phyloP scores from a whole-genome alignment of 2,888 invertebrate species.

The Hipparchia semele region DNA sequence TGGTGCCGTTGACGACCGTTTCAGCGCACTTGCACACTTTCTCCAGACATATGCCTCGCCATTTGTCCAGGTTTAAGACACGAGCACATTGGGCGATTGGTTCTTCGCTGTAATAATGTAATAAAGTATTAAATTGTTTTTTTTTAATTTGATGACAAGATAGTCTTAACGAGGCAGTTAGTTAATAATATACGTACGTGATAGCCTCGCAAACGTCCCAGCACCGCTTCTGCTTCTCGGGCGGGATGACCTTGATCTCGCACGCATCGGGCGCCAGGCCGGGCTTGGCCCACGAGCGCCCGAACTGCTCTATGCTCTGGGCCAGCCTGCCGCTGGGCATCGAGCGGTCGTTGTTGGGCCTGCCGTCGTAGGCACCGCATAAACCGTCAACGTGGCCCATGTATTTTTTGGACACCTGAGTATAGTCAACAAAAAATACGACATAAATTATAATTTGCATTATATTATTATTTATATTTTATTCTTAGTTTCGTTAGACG shows the following conservation, averaged over 20 bases:
- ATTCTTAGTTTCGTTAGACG: no score
- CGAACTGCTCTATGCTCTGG: constrained; percentile 87
- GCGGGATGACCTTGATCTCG: constrained; percentile 84
- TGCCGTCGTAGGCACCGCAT: constrained; percentile 90
- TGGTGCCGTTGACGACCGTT: constrained; percentile 70
- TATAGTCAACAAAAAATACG: neutral
- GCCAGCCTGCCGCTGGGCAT: constrained; percentile 86
- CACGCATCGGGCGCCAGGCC: constrained; percentile 79
- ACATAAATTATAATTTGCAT: no score
- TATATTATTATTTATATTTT: no score
- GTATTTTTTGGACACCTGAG: constrained; percentile 82
- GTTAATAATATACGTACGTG: constrained; percentile 72
- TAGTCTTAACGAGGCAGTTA: neutral
- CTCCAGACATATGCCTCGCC: constrained; percentile 88
- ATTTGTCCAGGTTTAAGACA: constrained; percentile 86
- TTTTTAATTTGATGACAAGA: no score
- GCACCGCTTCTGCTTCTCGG: constrained; percentile 84
- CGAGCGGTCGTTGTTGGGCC: constrained; percentile 86
- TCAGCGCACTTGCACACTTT: constrained; percentile 89
- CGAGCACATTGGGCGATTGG: constrained; percentile 86
- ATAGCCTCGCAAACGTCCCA: constrained; percentile 87
- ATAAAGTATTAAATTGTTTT: neutral
- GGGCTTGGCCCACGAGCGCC: constrained; percentile 88
- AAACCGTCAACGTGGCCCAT: constrained; percentile 88
- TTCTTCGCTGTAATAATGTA: constrained; percentile 76